Conservation (phyloP, 2,888 invertebrate genomes). For the Lycocerus yunnanus region DNA sequence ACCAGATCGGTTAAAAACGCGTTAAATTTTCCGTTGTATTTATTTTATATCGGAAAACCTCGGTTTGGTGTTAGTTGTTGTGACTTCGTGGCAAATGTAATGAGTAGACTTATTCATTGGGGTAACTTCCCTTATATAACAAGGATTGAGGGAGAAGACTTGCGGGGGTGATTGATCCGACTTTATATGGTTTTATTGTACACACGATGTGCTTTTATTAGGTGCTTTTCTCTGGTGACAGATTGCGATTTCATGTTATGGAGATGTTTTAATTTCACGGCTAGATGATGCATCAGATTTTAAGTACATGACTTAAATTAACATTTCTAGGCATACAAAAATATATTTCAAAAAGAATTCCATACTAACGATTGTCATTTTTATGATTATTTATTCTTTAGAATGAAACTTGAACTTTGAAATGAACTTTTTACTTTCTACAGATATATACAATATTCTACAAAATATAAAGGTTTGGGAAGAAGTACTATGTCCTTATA, state of each 20-base stretch:
- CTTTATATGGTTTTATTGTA: constrained; percentile 54
- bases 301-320: background rate
- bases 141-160: constrained; percentile 41
- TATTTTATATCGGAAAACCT: constrained; percentile 11
- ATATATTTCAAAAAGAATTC: background rate
- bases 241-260: constrained; percentile 48
- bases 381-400: too few species aligned
- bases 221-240: constrained; percentile 43
- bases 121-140: constrained; percentile 49
- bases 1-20: constrained; percentile 15
- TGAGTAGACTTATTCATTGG: constrained; percentile 55
- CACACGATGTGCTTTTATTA: constrained; percentile 53
- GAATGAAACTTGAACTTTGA: too few species aligned
- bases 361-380: too few species aligned
- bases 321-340: background rate
- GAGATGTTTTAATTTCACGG: constrained; percentile 49
- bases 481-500: too few species aligned
- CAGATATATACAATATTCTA: too few species aligned
- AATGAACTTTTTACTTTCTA: too few species aligned
- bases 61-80: constrained; percentile 35
- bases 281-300: constrained; percentile 16
- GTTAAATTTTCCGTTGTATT: constrained; percentile 8
- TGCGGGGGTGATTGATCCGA: constrained; percentile 48
- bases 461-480: too few species aligned
- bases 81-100: constrained; percentile 52